Conservation (phyloP, 2,797 vertebrate species). For the Tachyglossus aculeatus region DNA sequence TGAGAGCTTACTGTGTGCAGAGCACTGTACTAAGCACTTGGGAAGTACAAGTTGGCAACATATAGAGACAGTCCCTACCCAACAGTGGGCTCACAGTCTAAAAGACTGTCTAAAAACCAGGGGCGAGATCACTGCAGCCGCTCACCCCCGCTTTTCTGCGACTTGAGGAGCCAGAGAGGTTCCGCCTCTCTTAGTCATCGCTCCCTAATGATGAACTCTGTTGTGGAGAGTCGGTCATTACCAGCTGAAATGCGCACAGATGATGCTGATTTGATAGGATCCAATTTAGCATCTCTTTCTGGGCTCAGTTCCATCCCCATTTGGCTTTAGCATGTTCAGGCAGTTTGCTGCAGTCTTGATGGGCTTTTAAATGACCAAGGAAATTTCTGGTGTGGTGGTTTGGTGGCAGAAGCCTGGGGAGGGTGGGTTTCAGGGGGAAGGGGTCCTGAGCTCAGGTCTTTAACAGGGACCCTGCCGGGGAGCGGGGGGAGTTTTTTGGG, state of each 20-base stretch:
- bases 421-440: conserved; percentile 8
- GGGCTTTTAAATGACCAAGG: conserved; percentile 71
- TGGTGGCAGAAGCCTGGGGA: conserved; percentile 20
- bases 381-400: conserved; percentile 68
- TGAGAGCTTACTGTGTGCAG: no score
- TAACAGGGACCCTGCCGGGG: not conserved
- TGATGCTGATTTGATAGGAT: conserved; percentile 76
- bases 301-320: conserved; percentile 75
- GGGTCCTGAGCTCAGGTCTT: not conserved
- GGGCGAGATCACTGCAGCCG: no score
- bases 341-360: conserved; percentile 74
- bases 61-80: no score
- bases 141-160: no score
- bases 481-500: not conserved
- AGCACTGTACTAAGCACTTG: no score
- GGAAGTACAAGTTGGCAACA: no score
- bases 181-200: conserved; percentile 52
- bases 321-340: conserved; percentile 72
- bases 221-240: conserved; percentile 72
- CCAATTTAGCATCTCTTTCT: conserved; percentile 76
- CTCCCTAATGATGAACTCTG: conserved; percentile 50
- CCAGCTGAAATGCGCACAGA: conserved; percentile 62
- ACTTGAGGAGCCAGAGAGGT: no score
- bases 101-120: no score
- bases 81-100: no score